phyloP scores from a whole-genome alignment of 1,140 invertebrate species.

The Zaprionus taronus region DNA sequence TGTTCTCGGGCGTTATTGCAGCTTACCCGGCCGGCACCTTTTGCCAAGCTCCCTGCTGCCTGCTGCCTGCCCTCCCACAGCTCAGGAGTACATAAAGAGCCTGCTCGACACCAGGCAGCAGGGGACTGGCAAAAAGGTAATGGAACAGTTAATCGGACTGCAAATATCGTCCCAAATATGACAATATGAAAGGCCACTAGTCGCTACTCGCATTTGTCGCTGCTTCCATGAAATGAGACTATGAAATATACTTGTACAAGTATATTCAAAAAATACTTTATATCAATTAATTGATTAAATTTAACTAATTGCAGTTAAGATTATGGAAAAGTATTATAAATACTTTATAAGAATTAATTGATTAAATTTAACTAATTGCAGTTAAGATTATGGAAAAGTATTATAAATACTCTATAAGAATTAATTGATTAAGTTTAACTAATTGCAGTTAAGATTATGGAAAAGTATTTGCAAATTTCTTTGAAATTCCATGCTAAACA shows the following conservation, averaged over 20 bases:
- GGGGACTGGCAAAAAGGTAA: constrained; percentile 9
- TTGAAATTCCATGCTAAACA: no score
- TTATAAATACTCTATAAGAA: no score
- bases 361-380: no score
- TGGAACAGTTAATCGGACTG: constrained; percentile 21
- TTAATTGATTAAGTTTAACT: no score
- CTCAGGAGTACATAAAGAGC: background rate
- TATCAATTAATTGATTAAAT: no score
- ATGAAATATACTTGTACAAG: background rate
- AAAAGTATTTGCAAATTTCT: no score
- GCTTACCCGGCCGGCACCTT: constrained; percentile 1
- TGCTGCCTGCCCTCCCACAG: background rate
- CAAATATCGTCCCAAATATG: background rate
- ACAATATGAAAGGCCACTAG: background rate
- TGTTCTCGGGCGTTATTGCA: constrained; percentile 15
- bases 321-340: no score
- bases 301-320: no score
- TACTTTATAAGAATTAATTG: no score
- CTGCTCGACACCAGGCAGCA: background rate
- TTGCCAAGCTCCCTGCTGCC: background rate
- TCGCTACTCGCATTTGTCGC: background rate
- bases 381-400: no score
- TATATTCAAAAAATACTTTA: no score
- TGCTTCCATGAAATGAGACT: background rate
- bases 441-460: no score